Evolutionary conservation across 2,888 invertebrate species (phyloP).

Genomic region (Notodonta dromedarius): DNA sequence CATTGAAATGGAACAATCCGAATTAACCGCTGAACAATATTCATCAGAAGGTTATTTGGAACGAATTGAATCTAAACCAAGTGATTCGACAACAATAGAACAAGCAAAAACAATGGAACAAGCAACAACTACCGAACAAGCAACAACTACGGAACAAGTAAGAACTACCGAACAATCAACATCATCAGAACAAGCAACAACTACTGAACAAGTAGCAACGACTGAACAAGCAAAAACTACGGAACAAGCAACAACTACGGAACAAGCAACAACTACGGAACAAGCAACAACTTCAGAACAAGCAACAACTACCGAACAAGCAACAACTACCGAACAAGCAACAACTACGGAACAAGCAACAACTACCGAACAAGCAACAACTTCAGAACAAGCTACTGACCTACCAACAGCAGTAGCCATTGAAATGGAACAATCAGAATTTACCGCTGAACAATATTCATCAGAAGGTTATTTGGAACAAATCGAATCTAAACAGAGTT

Average conservation of each 20-base stretch:
- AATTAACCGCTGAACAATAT: no score
- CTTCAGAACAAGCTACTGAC: constrained; percentile 2
- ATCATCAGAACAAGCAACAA: no score
- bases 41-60: no score
- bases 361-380: not conserved
- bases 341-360: not conserved
- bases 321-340: constrained; percentile 6
- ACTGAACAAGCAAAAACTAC: not conserved
- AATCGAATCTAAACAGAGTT: no score
- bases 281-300: constrained; percentile 7
- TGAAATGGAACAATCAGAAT: no score
- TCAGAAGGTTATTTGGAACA: no score
- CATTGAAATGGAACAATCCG: not conserved
- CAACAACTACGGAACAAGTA: no score
- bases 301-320: constrained; percentile 14
- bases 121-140: no score
- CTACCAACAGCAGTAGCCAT: constrained; percentile 8
- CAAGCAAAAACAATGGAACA: constrained; percentile 6
- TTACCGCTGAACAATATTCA: no score
- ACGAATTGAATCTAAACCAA: no score
- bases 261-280: not conserved
- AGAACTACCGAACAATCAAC: no score
- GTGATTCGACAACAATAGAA: no score
- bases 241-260: not conserved
- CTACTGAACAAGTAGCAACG: not conserved